Conservation (phyloP, 2,797 vertebrate species). For the Micropoecilia bifurca region DNA sequence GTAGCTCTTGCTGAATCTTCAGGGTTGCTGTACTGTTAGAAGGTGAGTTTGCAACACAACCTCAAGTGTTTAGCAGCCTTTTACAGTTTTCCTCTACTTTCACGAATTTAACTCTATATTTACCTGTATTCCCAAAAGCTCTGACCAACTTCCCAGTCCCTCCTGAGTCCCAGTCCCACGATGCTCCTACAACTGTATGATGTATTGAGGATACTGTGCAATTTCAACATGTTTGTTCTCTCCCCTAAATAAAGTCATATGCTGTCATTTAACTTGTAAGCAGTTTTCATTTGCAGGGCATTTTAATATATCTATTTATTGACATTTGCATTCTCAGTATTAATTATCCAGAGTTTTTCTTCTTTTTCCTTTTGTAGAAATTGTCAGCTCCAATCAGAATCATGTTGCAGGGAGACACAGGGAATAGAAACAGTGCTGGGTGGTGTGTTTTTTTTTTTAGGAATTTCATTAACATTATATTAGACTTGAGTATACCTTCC, state of each 20-base stretch:
- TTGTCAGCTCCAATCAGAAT: neutral
- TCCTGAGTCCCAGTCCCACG: neutral
- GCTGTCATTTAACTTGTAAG: neutral
- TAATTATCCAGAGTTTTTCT: neutral
- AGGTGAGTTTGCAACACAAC: neutral
- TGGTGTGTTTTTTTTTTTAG: constrained; percentile 18
- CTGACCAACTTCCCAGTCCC: neutral
- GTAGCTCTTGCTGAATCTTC: neutral
- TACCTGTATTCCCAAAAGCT: neutral
- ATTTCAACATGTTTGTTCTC: neutral
- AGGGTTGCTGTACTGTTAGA: neutral
- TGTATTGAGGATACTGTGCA: neutral
- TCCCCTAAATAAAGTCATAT: neutral
- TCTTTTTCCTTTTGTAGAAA: neutral
- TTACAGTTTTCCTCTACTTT: neutral
- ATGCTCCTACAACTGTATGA: neutral
- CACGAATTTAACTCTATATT: neutral
- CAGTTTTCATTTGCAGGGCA: neutral
- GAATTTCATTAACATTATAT: constrained; percentile 57
- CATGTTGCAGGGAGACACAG: neutral
- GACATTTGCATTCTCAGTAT: neutral
- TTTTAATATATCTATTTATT: neutral
- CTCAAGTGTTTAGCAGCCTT: neutral
- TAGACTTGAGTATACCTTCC: constrained; percentile 36
- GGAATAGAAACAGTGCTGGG: constrained; percentile 22